Evolutionary conservation across 2,113 vertebrate genomes (phyloP).

Genomic region (Sphyrna mokarran): DNA sequence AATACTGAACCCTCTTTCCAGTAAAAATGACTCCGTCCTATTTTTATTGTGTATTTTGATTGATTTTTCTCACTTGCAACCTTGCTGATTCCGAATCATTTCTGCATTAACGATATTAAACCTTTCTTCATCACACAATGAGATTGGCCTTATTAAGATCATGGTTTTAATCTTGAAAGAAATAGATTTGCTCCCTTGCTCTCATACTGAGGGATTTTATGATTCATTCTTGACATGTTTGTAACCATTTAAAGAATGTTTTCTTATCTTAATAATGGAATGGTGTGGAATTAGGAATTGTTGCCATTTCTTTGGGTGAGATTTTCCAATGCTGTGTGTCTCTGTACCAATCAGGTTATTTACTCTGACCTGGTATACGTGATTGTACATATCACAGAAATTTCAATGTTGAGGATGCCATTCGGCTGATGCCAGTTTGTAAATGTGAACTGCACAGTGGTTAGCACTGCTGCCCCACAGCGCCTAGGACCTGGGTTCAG

Average conservation of each 20-base stretch:
- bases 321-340: background rate
- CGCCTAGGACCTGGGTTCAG: too few species aligned
- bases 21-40: background rate
- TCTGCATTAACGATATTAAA: background rate
- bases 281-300: background rate
- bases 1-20: background rate
- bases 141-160: background rate
- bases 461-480: too few species aligned
- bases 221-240: background rate
- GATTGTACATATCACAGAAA: background rate
- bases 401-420: background rate
- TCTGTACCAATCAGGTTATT: background rate
- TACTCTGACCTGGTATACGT: background rate
- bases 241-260: background rate
- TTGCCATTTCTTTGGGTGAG: background rate
- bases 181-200: background rate
- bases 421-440: background rate
- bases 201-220: background rate
- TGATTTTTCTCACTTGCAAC: background rate
- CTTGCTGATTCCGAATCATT: background rate
- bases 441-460: background rate
- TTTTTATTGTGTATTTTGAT: background rate
- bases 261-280: background rate
- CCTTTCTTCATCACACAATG: background rate
- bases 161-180: background rate